Conservation (phyloP, 2,797 vertebrate genomes). For the Myotis planiceps region DNA sequence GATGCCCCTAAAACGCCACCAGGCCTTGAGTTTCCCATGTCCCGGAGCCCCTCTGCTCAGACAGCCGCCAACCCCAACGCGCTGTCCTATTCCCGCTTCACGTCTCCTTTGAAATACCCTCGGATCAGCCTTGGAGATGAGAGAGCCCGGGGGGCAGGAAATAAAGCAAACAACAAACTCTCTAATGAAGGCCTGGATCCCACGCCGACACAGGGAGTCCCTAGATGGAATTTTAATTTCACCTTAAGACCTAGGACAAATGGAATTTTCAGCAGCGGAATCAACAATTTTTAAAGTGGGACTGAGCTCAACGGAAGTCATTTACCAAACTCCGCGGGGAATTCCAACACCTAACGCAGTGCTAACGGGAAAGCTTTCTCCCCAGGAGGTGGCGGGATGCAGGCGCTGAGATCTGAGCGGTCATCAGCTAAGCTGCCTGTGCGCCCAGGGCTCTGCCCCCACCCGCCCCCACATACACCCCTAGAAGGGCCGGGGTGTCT, state of each 20-base stretch:
- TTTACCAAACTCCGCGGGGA: conserved; percentile 47
- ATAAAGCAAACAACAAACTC: conserved; percentile 48
- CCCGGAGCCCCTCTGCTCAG: not conserved
- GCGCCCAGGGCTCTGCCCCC: conserved; percentile 19
- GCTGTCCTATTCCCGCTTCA: rapidly evolving
- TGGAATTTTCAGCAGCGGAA: conserved; percentile 59
- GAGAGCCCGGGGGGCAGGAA: not conserved
- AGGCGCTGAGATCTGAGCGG: conserved; percentile 52
- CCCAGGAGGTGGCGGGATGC: conserved; percentile 35
- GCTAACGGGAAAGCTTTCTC: conserved; percentile 52
- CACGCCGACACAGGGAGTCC: not conserved
- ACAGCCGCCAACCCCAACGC: not conserved
- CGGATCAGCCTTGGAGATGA: not conserved
- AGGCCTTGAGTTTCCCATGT: not conserved
- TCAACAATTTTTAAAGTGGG: conserved; percentile 67
- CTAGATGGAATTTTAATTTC: conserved; percentile 65
- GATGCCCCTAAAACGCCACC: not conserved
- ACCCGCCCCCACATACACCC: not conserved
- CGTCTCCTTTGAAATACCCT: not conserved
- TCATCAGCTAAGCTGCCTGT: not conserved
- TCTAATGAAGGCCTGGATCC: conserved; percentile 44
- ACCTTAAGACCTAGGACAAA: conserved; percentile 68
- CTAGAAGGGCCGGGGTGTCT: conserved; percentile 48
- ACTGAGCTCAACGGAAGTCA: conserved; percentile 64
- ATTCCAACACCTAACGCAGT: conserved; percentile 59